Percentiles rank a stretch among this genome's conserved stretches.
Evolutionary conservation across 1,140 invertebrate genomes (phyloP).

Genomic region (Gonatopus flavifemur): DNA sequence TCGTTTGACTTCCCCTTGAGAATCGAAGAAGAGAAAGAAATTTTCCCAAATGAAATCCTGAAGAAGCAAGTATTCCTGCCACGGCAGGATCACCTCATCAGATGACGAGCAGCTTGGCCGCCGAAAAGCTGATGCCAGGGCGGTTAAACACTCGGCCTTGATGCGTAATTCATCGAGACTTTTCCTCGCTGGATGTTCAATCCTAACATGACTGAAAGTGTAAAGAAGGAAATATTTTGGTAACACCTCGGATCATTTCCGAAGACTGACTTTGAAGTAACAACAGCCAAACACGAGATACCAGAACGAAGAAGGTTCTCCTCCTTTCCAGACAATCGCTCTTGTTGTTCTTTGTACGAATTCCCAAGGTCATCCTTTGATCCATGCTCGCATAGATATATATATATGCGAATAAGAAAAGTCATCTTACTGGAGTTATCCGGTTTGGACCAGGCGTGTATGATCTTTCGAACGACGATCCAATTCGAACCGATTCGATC

Average conservation of each 20-base stretch:
- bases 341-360: no score
- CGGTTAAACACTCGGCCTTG: slow-evolving; percentile 32
- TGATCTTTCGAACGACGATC: slow-evolving; percentile 11
- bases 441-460: slow-evolving; percentile 23
- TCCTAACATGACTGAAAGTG: no score
- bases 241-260: no score
- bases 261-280: no score
- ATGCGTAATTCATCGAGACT: slow-evolving; percentile 16
- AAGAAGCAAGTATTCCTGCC: slow-evolving; percentile 22
- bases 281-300: no score
- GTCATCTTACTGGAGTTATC: slow-evolving; percentile 36
- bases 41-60: slow-evolving; percentile 17
- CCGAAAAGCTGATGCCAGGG: slow-evolving; percentile 43
- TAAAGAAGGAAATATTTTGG: not conserved
- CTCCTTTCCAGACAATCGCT: no score
- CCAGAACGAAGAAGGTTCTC: no score
- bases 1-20: slow-evolving; percentile 6
- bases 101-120: slow-evolving; percentile 51
- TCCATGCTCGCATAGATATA: no score
- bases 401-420: no score
- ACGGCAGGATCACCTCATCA: slow-evolving; percentile 45
- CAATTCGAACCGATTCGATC: slow-evolving; percentile 28
- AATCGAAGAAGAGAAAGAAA: slow-evolving; percentile 6
- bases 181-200: no score
- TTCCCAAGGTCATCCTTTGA: no score